Conservation (phyloP, 1,140 invertebrate genomes). For the Chionoecetes opilio region DNA sequence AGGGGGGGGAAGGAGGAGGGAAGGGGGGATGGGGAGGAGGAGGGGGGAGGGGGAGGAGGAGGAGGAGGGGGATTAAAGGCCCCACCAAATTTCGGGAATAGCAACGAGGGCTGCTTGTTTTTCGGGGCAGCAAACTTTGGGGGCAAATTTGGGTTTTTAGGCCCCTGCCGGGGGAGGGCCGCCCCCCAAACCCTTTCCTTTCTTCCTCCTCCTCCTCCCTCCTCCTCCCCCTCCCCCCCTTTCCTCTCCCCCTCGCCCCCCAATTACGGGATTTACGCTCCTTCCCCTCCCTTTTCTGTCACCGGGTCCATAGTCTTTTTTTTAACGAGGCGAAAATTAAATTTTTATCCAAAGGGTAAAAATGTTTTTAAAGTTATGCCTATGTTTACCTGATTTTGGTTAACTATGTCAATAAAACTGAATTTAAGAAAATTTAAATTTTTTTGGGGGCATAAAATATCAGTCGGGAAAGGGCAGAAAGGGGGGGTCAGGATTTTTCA, state of each 20-base stretch:
- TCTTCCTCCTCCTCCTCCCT: neutral
- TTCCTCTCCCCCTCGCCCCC: neutral
- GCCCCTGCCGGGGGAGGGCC: neutral
- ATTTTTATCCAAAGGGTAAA: too few relatives aligned
- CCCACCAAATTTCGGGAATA: neutral
- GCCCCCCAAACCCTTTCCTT: neutral
- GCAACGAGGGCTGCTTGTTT: constrained; percentile 25
- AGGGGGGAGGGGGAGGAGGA: neutral
- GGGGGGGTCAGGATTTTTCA: too few relatives aligned
- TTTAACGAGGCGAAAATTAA: too few relatives aligned
- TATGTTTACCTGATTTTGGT: too few relatives aligned
- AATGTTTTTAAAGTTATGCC: too few relatives aligned
- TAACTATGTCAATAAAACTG: too few relatives aligned
- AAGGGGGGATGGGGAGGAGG: neutral
- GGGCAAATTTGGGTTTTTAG: constrained; percentile 3
- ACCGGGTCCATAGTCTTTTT: too few relatives aligned
- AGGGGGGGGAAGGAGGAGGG: neutral
- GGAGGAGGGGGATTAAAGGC: neutral
- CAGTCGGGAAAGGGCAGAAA: too few relatives aligned
- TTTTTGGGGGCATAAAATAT: too few relatives aligned
- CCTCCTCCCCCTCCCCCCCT: neutral
- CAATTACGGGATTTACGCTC: neutral
- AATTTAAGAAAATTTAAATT: too few relatives aligned
- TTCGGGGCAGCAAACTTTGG: neutral
- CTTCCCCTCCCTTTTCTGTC: neutral